A percentile compares a stretch with the other conserved stretches of the same genome.
Conservation (phyloP, 23 tunicate species). For the Trididemnum nubilum region DNA sequence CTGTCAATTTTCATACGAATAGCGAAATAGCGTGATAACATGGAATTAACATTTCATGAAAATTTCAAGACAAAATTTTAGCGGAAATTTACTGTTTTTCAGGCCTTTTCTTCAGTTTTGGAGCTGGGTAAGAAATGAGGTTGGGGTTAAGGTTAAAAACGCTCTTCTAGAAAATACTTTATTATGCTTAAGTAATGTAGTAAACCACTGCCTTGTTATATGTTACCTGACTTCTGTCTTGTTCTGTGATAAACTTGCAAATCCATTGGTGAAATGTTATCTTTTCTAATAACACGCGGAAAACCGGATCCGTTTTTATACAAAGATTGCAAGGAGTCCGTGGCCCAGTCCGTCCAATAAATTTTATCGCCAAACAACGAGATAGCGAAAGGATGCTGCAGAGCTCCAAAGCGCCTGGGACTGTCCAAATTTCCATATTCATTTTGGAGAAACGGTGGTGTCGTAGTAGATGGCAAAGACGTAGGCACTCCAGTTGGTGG, state of each 20-base stretch:
- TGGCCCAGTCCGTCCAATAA: slow-evolving; percentile 94
- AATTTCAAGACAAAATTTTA: no score
- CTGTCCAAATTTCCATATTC: neutral
- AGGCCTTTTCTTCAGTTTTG: no score
- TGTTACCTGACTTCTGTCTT: slow-evolving; percentile 79
- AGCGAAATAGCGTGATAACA: no score
- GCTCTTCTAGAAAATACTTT: no score
- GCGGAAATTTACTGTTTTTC: no score
- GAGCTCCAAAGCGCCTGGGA: slow-evolving; percentile 20
- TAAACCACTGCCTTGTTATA: no score
- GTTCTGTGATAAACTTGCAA: slow-evolving; percentile 55
- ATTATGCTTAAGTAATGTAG: no score
- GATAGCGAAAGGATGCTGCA: slow-evolving; percentile 90
- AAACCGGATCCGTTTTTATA: slow-evolving; percentile 70
- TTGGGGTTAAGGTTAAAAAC: no score
- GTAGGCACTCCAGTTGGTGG: neutral
- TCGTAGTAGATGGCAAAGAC: neutral
- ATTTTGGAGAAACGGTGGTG: slow-evolving; percentile 1
- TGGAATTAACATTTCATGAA: no score
- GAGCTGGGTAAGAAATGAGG: no score
- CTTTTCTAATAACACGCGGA: slow-evolving; percentile 38
- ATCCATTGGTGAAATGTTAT: slow-evolving; percentile 63
- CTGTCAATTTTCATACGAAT: no score
- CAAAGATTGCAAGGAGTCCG: slow-evolving; percentile 65
- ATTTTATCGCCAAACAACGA: slow-evolving; percentile 52